Conservation (phyloP, 92 coral and sea anemone genomes). For the Desmophyllum pertusum region DNA sequence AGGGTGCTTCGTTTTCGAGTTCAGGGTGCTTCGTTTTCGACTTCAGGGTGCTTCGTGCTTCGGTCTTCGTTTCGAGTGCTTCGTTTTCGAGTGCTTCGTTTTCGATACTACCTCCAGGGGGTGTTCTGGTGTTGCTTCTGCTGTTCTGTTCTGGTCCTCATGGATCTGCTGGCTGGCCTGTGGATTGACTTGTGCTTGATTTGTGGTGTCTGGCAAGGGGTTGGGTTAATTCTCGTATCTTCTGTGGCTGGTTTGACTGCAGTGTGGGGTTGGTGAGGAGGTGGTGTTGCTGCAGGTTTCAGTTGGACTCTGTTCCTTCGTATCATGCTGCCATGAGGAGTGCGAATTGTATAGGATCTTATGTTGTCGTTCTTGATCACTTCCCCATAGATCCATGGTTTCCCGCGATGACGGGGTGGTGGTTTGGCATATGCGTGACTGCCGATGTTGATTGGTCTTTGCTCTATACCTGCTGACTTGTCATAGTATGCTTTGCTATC, state of each 20-base stretch:
- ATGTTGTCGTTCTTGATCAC: background rate
- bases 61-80: background rate
- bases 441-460: constrained; percentile 18
- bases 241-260: background rate
- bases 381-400: constrained; percentile 47
- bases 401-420: constrained; percentile 19
- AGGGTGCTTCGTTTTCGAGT: too few species aligned
- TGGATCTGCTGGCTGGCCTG: too few species aligned
- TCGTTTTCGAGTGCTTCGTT: background rate
- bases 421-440: constrained; percentile 57
- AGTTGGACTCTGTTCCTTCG: constrained; percentile 28
- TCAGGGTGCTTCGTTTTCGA: too few species aligned
- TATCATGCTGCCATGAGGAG: constrained; percentile 11
- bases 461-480: constrained; percentile 40
- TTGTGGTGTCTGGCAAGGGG: background rate
- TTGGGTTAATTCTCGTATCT: background rate
- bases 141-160: too few species aligned
- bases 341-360: constrained; percentile 32
- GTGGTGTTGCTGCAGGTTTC: constrained; percentile 8
- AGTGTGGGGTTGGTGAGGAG: background rate
- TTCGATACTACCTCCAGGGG: too few species aligned
- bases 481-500: constrained; percentile 48
- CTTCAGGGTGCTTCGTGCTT: too few species aligned
- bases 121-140: too few species aligned
- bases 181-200: background rate